Evolutionary conservation across 2,113 vertebrate genomes (phyloP).

Genomic region (Hystrix brachyura): DNA sequence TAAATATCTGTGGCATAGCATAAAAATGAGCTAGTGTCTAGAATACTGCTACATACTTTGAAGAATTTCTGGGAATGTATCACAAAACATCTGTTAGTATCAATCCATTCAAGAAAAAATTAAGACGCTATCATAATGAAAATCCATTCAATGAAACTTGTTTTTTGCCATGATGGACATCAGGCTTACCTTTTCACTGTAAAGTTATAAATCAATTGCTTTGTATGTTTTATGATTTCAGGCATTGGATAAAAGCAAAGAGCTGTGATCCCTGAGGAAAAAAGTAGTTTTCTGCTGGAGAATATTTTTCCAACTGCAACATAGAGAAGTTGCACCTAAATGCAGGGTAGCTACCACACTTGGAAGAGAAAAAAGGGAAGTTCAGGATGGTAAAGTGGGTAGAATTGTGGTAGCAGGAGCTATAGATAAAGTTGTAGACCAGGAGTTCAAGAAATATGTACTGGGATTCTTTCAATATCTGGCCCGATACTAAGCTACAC

Average conservation of each 20-base stretch:
- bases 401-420: background rate
- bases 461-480: background rate
- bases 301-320: background rate
- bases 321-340: background rate
- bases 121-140: background rate
- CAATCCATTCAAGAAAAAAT: background rate
- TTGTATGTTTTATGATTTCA: background rate
- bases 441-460: background rate
- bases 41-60: background rate
- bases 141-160: background rate
- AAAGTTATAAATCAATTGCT: background rate
- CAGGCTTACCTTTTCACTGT: background rate
- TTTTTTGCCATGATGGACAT: background rate
- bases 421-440: background rate
- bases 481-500: background rate
- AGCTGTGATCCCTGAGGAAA: background rate
- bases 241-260: background rate
- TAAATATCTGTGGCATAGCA: background rate
- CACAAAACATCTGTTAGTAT: conserved; percentile 13
- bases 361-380: background rate
- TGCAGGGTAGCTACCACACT: background rate
- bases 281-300: background rate
- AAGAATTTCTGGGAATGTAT: background rate
- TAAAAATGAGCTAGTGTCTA: background rate
- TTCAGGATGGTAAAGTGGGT: background rate